A percentile compares a stretch with the other conserved stretches of the same genome.
Conservation (phyloP, 2,797 vertebrate genomes). For the Molossus molossus region DNA sequence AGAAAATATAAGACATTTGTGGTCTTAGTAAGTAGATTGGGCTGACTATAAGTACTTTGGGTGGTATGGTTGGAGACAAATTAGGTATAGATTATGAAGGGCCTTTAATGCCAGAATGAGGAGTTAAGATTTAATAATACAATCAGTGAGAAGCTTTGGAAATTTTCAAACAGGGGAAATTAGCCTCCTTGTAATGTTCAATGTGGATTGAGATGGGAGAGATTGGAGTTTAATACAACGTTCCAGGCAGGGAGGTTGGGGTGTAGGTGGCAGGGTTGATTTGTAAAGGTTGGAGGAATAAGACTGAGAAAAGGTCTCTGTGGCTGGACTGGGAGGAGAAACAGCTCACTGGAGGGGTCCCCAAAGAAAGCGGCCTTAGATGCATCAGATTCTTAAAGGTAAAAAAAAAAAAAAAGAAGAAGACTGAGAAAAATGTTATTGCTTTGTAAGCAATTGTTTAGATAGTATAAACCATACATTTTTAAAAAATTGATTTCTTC, state of each 20-base stretch:
- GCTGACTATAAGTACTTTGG: neutral
- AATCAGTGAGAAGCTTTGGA: neutral
- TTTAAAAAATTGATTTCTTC: neutral
- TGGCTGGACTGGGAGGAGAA: neutral
- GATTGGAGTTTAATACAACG: neutral
- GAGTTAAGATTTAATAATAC: neutral
- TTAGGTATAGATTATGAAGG: neutral
- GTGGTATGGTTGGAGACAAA: neutral
- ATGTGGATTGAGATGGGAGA: neutral
- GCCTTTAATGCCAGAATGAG: neutral
- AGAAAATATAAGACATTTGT: neutral
- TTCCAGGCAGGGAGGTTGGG: neutral
- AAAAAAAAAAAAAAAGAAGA: neutral
- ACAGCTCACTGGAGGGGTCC: fast-evolving
- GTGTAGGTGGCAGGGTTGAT: neutral
- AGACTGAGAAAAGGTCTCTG: neutral
- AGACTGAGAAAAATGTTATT: neutral
- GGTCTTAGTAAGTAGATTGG: neutral
- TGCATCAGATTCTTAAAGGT: neutral
- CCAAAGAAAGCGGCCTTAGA: neutral
- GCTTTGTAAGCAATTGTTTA: neutral
- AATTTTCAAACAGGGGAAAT: neutral
- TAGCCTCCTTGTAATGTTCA: neutral
- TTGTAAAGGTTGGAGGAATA: neutral
- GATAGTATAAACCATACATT: neutral